These are phyloP conservation scores for Channa argus DNA, from an alignment of 2,113 vertebrate genomes.

Conservation along the genomic window DNA sequence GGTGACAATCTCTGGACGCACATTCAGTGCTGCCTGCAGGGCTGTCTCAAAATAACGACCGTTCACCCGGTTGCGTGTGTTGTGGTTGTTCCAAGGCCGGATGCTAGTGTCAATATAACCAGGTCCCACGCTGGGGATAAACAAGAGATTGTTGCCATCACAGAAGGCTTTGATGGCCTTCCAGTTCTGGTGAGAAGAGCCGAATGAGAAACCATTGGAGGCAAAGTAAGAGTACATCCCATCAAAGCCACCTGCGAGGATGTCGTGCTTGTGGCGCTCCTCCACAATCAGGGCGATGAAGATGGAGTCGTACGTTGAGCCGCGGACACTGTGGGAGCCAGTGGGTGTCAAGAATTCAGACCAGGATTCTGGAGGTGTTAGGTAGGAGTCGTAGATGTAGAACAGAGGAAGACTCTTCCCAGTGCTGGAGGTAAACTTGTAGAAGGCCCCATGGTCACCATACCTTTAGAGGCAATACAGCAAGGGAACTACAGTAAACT, in stretches of 20 bases:
- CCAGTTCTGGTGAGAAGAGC: constrained; percentile 95
- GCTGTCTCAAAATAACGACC: constrained; percentile 93
- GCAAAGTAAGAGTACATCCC: constrained; percentile 94
- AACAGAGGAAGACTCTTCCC: constrained; percentile 89
- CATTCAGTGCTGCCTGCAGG: constrained; percentile 88
- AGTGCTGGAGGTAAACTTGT: constrained; percentile 87
- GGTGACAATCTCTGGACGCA: constrained; percentile 88
- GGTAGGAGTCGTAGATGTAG: constrained; percentile 93
- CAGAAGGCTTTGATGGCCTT: constrained; percentile 91
- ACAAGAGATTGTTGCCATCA: constrained; percentile 89
- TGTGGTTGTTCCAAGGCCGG: constrained; percentile 94
- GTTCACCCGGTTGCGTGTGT: constrained; percentile 90
- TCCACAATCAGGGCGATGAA: constrained; percentile 91
- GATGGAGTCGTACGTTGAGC: constrained; percentile 87
- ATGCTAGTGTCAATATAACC: constrained; percentile 91
- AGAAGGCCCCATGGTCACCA: constrained; percentile 90
- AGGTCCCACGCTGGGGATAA: constrained; percentile 91
- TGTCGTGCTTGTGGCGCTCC: constrained; percentile 90
- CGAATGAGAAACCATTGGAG: constrained; percentile 93
- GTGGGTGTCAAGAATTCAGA: constrained; percentile 85
- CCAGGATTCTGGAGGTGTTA: constrained; percentile 89
- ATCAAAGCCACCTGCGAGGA: constrained; percentile 87
- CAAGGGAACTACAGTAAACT: background rate
- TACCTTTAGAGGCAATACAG: constrained; percentile 78
- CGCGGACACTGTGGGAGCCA: constrained; percentile 88